These are phyloP conservation scores for Sphenopsis melanotis DNA, from an alignment of 2,797 vertebrate genomes.

Conservation along the genomic window DNA sequence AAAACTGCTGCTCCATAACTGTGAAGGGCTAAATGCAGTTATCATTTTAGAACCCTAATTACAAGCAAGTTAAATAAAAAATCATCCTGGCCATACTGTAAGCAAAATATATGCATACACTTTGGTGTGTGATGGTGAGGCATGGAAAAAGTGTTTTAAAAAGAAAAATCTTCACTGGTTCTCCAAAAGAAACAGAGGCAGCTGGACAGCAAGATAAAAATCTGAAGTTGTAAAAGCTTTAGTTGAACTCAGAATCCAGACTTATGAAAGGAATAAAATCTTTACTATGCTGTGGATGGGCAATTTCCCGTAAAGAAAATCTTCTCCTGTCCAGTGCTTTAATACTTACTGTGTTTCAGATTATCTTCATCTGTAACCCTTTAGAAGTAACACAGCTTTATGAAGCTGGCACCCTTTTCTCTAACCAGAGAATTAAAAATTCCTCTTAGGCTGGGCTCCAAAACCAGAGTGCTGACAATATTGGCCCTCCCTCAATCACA, in stretches of 20 bases:
- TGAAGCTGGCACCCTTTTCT: not conserved
- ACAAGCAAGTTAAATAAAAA: not conserved
- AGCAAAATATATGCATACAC: not conserved
- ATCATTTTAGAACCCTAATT: not conserved
- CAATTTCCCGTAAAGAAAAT: slow-evolving; percentile 20
- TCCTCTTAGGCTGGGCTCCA: not conserved
- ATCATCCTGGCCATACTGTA: not conserved
- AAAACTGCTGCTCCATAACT: not conserved
- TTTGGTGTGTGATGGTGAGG: not conserved
- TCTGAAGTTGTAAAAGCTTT: not conserved
- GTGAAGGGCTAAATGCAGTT: not conserved
- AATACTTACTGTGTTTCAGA: not conserved
- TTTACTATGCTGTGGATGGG: slow-evolving; percentile 18
- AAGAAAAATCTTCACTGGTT: not conserved
- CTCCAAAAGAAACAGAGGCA: not conserved
- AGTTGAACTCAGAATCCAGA: slow-evolving; percentile 14
- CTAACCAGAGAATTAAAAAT: not conserved
- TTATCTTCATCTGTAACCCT: slow-evolving; percentile 15
- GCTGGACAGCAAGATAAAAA: slow-evolving; percentile 1
- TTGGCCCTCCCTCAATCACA: not conserved
- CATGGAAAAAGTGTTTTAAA: not conserved
- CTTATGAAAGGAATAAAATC: slow-evolving; percentile 54
- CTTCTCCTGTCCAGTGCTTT: not conserved
- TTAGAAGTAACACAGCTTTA: not conserved
- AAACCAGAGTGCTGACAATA: not conserved